Evolutionary conservation across 1,140 invertebrate genomes (phyloP), one percentile per base, ranked within the genome.

Genomic region (Teleopsis dalmanni): DNA sequence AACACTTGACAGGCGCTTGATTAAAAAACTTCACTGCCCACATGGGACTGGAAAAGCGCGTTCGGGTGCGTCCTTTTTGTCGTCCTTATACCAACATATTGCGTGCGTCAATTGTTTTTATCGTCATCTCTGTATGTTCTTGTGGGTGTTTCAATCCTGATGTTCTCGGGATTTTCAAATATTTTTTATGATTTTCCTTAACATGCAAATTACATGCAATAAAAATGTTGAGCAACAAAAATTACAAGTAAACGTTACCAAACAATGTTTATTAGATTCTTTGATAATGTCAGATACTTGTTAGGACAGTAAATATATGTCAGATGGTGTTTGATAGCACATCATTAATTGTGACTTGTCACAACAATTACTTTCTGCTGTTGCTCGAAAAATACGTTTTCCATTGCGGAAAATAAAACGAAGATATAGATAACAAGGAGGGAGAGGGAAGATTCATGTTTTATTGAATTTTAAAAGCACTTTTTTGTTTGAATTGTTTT

Each of bases 11-110:
- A 66, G 59, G 63, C 59, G 56, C 60, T 66, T 66, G 63, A 66
- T 66, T 66, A 66, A 66, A 66, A 66, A 66, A 66, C 63, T 66
- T 62, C 63, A 66, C 63, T 57, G 63, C 60, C 65, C 63, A 66
- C 63, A 66, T 66, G 63, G 63, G 63, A 66, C 63, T 56, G 46
- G 33, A n/a, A 3, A 31, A 18, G 33, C 35, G 8, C 6, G 14
- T 37, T 11, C 14, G 14, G 10, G 35, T 16, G 14, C 35, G 13
- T 19, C 18, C 33, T 16, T 42, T 18, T 16, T n/a, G 23, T 13
- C 16, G 41, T 10, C 8, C 21, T 13, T 43, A 27, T 26, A 43
- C 41, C 31, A 9, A 19, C 31, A 25, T 29, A 31, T 43, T 43
- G 27, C 26, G 41, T 31, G 41, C 25, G 26, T 19, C 26, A 27